phyloP scores from a whole-genome alignment of 1,140 invertebrate species.

The Arion vulgaris region DNA sequence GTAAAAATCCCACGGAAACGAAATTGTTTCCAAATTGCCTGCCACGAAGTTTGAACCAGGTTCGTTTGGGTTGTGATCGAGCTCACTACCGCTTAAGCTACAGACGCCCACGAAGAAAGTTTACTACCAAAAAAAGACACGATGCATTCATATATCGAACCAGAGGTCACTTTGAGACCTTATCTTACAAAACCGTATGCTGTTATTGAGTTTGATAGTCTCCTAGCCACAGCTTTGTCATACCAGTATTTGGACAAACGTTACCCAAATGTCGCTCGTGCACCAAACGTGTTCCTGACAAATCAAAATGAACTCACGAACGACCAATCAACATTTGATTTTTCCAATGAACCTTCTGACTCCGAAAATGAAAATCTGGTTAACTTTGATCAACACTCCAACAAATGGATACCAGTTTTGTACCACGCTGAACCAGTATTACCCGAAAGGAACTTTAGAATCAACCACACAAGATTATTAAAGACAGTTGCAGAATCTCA shows the following conservation, averaged over 20 bases:
- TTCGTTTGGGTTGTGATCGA: too few species aligned
- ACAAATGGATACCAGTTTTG: background rate
- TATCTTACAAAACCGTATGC: background rate
- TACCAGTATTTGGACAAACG: background rate
- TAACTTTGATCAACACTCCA: background rate
- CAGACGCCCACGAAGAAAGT: too few species aligned
- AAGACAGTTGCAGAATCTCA: background rate
- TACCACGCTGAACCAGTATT: background rate
- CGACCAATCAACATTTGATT: background rate
- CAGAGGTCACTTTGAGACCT: background rate
- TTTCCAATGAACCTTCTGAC: background rate
- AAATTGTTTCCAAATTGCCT: too few species aligned
- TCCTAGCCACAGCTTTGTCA: constrained; percentile 1
- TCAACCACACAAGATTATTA: background rate
- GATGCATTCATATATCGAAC: background rate
- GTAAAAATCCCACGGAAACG: too few species aligned
- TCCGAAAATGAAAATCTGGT: background rate
- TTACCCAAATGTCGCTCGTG: background rate
- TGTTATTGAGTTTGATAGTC: constrained; percentile 12
- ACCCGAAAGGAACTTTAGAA: background rate
- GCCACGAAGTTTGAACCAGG: too few species aligned
- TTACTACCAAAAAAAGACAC: too few species aligned
- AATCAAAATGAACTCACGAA: background rate
- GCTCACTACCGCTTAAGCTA: too few species aligned
- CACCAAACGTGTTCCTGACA: background rate